Evolutionary conservation across 2,888 invertebrate species (phyloP).

Genomic region (Bombylius major): DNA sequence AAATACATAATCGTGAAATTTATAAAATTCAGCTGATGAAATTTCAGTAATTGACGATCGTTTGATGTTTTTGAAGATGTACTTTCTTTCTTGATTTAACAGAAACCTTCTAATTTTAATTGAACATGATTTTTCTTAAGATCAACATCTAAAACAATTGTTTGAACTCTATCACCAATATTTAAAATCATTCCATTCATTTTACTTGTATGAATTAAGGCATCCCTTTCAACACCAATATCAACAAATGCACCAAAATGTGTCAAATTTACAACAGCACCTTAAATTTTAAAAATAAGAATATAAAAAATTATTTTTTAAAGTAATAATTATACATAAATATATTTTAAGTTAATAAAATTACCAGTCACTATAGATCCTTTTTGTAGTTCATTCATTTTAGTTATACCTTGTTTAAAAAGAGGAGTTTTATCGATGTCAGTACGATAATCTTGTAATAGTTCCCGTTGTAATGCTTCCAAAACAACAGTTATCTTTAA

Average conservation of each 20-base stretch:
- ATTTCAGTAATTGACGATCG: too few species aligned
- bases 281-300: constrained; percentile 35
- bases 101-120: constrained; percentile 36
- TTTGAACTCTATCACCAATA: constrained; percentile 57
- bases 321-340: too few species aligned
- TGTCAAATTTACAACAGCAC: constrained; percentile 74
- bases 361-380: constrained; percentile 52
- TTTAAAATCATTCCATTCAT: constrained; percentile 43
- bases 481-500: constrained; percentile 35
- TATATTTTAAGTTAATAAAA: constrained; percentile 1
- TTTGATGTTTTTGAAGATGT: too few species aligned
- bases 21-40: too few species aligned
- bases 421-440: constrained; percentile 54
- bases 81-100: too few species aligned
- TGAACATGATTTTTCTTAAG: constrained; percentile 44
- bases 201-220: constrained; percentile 54
- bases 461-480: constrained; percentile 47
- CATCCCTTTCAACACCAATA: constrained; percentile 59
- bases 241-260: constrained; percentile 90
- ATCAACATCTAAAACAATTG: constrained; percentile 48
- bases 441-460: constrained; percentile 59
- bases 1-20: too few species aligned
- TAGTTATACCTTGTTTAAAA: constrained; percentile 60
- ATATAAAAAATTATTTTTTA: neutral
- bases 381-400: constrained; percentile 49